These are phyloP conservation scores for Anastrepha ludens DNA, from an alignment of 1,140 invertebrate species.

Conservation along the genomic window DNA sequence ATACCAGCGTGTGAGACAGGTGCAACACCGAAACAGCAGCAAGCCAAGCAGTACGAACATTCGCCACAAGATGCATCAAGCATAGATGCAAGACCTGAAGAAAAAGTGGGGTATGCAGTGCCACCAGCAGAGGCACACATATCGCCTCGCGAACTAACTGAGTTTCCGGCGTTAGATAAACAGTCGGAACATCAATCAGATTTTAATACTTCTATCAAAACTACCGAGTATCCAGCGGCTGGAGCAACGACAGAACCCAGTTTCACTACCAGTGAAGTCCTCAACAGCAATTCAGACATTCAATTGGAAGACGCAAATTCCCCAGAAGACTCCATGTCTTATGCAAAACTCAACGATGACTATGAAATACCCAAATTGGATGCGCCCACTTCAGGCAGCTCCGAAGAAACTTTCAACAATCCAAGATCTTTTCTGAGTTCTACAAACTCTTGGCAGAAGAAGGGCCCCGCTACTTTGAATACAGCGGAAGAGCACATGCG, in stretches of 20 bases:
- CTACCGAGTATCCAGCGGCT: not conserved
- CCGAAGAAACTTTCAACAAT: not conserved
- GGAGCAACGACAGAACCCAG: not conserved
- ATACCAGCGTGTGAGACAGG: no score
- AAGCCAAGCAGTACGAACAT: no score
- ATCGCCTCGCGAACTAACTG: no score
- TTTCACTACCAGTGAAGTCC: not conserved
- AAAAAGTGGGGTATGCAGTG: not conserved
- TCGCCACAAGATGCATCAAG: no score
- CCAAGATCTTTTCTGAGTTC: not conserved
- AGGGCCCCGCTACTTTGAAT: not conserved
- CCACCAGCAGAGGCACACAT: not conserved
- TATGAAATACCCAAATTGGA: not conserved
- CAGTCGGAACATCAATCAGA: not conserved
- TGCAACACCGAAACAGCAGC: no score
- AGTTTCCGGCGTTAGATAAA: not conserved
- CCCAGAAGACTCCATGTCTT: not conserved
- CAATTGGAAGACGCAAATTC: not conserved
- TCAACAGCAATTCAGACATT: not conserved
- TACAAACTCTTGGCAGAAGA: not conserved
- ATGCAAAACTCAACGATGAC: not conserved
- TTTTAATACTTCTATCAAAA: not conserved
- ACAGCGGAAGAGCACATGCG: slow-evolving; percentile 9
- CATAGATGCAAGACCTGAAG: not conserved
- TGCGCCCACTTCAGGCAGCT: not conserved